Base-by-base conservation (phyloP, 2,888 invertebrate species). In the Rhimphoctona megacephalus region DNA sequence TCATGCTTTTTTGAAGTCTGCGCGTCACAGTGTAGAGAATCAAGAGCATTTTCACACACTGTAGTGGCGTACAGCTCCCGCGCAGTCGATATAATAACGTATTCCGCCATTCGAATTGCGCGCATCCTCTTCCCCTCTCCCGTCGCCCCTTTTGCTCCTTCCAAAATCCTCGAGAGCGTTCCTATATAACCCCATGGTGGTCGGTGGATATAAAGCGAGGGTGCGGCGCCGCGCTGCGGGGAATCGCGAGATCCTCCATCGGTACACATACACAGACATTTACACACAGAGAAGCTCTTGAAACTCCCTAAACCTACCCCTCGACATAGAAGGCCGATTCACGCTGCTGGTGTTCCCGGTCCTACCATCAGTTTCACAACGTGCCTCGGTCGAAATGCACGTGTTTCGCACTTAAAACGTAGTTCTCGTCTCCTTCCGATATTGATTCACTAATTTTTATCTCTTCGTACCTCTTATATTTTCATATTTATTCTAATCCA, bases 381-480 rank as follows among this genome's bases (percentile, higher is more conserved):
- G 92, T 85, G 89, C 89, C 87, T 91, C 90, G 88, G 66, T 85
- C 87, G 90, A 90, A 90, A 90, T 92, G 89, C 90, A 91, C 91
- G 89, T 79, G 87, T 85, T 86, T 81, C 39, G 61, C 36, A 67
- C 77, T 83, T 72, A 64, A 25, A 46, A n/a, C 19, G 61, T 25
- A 74, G 25, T 30, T 43, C 46, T 70, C 46, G 64, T 9, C 14
- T 30, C 0, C 36, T 66, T 17, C 4, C 61, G 25, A 9, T 9
- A 30, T 49, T 8, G 17, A 30, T 69, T 22, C 25, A 3, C 17
- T 54, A 6, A 22, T 22, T 30, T 46, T 74, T 46, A 22, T 43
- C 22, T 43, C 3, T 61, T 30, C 43, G 2, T 17, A 49, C 9
- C 19, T 25, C 54, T 74, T 22, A 6, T n/a, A 9, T 6, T 54